Evolutionary conservation across 2,888 invertebrate species (phyloP), one percentile per base, ranked within the genome.

Genomic region (Bombylius discolor): DNA sequence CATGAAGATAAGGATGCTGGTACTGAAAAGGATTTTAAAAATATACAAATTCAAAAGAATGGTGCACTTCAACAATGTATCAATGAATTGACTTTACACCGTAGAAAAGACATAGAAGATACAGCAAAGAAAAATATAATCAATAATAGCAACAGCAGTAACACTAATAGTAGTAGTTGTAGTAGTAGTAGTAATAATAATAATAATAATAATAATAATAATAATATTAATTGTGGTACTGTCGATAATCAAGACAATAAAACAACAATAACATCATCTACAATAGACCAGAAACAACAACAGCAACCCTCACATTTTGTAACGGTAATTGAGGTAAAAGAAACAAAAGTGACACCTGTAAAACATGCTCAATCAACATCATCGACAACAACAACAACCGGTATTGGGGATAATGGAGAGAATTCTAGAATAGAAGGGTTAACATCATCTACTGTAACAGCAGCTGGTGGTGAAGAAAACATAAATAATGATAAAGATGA

Each of bases 261-360:
- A n/a, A 51, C 44, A 33, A 55, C 33, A 47, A 51, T 59, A 58
- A 50, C 51, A 47, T 56, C 60, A 13, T 54, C 53, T 14, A 23
- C 3, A 23, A 23, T 23, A 23, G 23, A 23, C 23, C 23, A 23
- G 23, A 23, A 23, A 23, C 8, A 5, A 36, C 11, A 33, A 53
- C 55, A 67, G 56, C 51, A 63, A 51, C 66, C 71, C 52, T 73
- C 75, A 59, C 74, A 89, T 74, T 91, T 90, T 76, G 84, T 91
- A 62, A 91, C 90, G 59, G 90, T 91, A 62, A 91, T 91, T 66
- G 88, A 89, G 81, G 89, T 91, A 46, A 90, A 89, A 73, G 90
- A 89, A 70, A 76, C 83, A 66, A 84, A 84, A 68, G 76, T 77
- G 64, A 52, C 56, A 44, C 50, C 58, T 14, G 58, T 53, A 49